Base-by-base conservation (phyloP, 2,888 invertebrate genomes). In the Drepanosiphum platanoidis region DNA sequence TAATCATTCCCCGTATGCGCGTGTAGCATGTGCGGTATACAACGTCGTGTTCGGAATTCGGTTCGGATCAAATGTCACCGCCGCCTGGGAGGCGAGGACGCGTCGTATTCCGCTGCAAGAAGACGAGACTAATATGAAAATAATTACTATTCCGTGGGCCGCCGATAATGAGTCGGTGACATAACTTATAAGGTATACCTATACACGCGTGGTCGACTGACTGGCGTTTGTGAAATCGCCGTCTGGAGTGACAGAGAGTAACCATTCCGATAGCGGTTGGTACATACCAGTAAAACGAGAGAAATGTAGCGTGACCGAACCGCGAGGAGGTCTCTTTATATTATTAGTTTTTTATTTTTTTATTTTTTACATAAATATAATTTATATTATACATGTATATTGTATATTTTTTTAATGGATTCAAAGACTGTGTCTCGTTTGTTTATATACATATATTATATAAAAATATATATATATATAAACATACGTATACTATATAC, bases 381-480 rank as follows among this genome's bases (percentile, higher is more conserved):
- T 42, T 13, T 9, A 9, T 42, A n/a, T n/a, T n/a, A 42, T 42
- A 42, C 15, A 7, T 42, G 15, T 46, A 46, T 46, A 46, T 46
- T n/a, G 18, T 46, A 46, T 46, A 18, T 46, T 18, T 52, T 52
- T 66, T 74, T 83, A 83, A 83, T 83, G 83, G 83, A 83, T 83
- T 74, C 46, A 66, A 82, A 83, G 46, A 83, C 68, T 52, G 46
- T 11, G 74, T 83, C 72, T 83, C 72, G 74, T 74, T 74, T 82
- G 71, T 75, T 46, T 66, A 30, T 75, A 46, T 68, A 68, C 5
- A 46, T 74, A 18, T 52, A 22, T 52, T n/a, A n/a, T n/a, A n/a
- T n/a, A n/a, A n/a, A n/a, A n/a, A 32, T 11, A 11, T 52, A 22
- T 32, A 22, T n/a, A 0, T 22, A 30, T 32, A 30, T 75, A 75